These are phyloP conservation scores for Pipistrellus nathusii DNA, from an alignment of 2,797 vertebrate species.

Conservation along the genomic window DNA sequence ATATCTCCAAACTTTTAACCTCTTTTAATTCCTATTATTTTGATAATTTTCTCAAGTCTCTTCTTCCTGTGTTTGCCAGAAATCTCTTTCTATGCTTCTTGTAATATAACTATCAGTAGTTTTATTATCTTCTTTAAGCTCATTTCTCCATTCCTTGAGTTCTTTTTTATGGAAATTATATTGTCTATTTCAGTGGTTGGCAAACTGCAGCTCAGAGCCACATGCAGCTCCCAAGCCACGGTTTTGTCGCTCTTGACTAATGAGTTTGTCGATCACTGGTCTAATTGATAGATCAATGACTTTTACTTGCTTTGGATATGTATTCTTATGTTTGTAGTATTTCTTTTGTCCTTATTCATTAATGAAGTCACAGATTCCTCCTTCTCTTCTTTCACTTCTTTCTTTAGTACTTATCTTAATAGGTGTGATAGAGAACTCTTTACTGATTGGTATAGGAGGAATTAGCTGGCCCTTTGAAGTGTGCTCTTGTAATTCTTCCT, in stretches of 20 bases:
- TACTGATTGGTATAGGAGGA: neutral
- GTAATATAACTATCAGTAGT: neutral
- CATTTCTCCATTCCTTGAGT: neutral
- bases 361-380: neutral
- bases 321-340: neutral
- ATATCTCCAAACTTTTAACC: neutral
- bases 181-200: neutral
- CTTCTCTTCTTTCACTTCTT: neutral
- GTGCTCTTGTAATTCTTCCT: neutral
- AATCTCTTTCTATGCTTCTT: neutral
- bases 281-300: neutral
- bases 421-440: neutral
- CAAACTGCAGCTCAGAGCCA: no score
- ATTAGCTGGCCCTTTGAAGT: neutral
- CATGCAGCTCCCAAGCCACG: no score
- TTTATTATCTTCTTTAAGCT: neutral
- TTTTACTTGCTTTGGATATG: neutral
- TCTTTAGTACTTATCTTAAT: neutral
- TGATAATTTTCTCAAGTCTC: conserved; percentile 1
- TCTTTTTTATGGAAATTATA: neutral
- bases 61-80: neutral
- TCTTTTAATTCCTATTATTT: conserved; percentile 26
- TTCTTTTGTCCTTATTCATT: neutral
- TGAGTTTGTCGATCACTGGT: neutral
- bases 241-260: no score